phyloP scores from a whole-genome alignment of 2,113 vertebrate species.

The Chiloscyllium plagiosum region DNA sequence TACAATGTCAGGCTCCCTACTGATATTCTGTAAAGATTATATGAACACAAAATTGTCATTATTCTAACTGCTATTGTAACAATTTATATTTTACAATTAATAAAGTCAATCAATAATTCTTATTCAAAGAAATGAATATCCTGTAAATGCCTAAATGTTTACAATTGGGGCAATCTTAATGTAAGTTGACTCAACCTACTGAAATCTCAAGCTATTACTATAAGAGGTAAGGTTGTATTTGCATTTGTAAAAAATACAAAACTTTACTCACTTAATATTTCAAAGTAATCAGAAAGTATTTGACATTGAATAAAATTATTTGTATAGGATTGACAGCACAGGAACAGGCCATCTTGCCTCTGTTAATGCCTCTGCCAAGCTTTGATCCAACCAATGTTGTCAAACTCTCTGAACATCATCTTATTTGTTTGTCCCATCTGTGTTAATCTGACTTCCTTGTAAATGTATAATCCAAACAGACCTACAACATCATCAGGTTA shows the following conservation, averaged over 20 bases:
- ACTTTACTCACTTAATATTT: too few relatives aligned
- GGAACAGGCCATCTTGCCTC: background rate
- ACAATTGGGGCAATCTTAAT: background rate
- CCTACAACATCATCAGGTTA: background rate
- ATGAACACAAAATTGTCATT: background rate
- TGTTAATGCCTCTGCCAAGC: too few relatives aligned
- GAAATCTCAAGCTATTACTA: background rate
- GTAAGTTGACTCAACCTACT: background rate
- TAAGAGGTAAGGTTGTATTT: background rate
- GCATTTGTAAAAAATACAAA: background rate
- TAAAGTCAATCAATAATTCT: background rate
- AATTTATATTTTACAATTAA: background rate
- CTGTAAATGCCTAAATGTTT: background rate
- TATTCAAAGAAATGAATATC: too few relatives aligned
- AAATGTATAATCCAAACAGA: background rate
- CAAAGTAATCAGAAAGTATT: background rate
- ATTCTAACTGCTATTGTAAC: background rate
- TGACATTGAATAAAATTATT: background rate
- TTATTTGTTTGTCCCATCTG: too few relatives aligned
- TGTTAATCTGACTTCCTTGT: background rate
- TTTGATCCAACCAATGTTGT: too few relatives aligned
- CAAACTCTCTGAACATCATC: too few relatives aligned
- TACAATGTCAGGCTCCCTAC: background rate
- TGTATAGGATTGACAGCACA: background rate
- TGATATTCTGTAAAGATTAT: background rate